A percentile compares a stretch with the other conserved stretches of the same genome.
phyloP scores from a whole-genome alignment of 2,888 invertebrate genomes.

The Clusia tigrina region DNA sequence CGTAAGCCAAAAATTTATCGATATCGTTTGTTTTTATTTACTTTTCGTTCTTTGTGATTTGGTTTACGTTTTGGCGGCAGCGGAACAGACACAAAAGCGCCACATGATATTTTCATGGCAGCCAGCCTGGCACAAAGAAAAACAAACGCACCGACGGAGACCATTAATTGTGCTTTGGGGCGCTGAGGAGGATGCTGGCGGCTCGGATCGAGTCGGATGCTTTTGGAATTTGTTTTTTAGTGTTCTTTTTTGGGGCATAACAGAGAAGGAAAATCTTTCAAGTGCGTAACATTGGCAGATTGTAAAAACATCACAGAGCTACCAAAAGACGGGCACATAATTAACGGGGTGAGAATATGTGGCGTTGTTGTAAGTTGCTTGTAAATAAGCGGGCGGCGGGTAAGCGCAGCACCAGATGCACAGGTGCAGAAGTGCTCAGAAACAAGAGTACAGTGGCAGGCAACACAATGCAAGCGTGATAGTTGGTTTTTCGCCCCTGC shows the following conservation, averaged over 20 bases:
- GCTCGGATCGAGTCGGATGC: neutral
- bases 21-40: slow-evolving; percentile 53
- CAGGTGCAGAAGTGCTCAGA: no score
- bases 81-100: slow-evolving; percentile 62
- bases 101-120: slow-evolving; percentile 47
- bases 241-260: neutral
- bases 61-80: slow-evolving; percentile 15
- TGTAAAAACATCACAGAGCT: slow-evolving; percentile 27
- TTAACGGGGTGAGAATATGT: neutral
- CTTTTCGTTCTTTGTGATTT: neutral
- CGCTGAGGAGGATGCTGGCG: neutral
- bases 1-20: slow-evolving; percentile 41
- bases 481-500: no score
- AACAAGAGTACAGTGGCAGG: neutral
- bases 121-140: slow-evolving; percentile 41
- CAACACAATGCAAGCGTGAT: neutral
- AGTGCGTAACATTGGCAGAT: slow-evolving; percentile 32
- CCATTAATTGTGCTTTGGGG: slow-evolving; percentile 6
- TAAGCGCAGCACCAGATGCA: neutral
- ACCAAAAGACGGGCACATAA: neutral
- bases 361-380: neutral
- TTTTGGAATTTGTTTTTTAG: neutral
- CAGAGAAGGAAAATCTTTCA: slow-evolving; percentile 25
- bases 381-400: neutral
- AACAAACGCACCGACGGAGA: slow-evolving; percentile 21